phyloP scores from a whole-genome alignment of 53 echinoderm and acorn worm species.

The Mesocentrotus franciscanus region DNA sequence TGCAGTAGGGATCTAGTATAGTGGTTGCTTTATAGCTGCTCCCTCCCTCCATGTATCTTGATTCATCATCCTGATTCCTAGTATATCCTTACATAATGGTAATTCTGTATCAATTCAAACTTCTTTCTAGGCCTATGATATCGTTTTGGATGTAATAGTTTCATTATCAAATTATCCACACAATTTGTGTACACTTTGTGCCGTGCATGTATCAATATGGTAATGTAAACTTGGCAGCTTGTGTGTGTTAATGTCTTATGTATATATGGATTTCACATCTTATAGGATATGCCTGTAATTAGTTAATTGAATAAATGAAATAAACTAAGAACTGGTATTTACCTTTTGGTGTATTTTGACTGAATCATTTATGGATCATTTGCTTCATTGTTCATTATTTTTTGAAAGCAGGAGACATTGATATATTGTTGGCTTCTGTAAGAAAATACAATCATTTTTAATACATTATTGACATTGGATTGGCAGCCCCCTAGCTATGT shows the following conservation, averaged over 20 bases:
- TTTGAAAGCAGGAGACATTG: too few relatives aligned
- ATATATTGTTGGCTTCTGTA: too few relatives aligned
- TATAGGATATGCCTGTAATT: slow-evolving; percentile 23
- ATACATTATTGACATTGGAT: too few relatives aligned
- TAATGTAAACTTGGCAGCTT: not conserved
- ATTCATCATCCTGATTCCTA: too few relatives aligned
- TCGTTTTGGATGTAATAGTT: not conserved
- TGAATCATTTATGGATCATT: not conserved
- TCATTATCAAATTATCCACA: not conserved
- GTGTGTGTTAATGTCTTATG: slow-evolving; percentile 13
- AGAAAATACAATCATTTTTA: too few relatives aligned
- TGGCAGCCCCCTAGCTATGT: too few relatives aligned
- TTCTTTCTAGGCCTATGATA: not conserved
- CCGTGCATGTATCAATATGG: not conserved
- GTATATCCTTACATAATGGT: too few relatives aligned
- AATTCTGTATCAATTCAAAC: not conserved
- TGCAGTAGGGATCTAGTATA: too few relatives aligned
- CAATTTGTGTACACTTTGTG: not conserved
- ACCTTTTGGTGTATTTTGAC: not conserved
- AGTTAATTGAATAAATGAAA: slow-evolving; percentile 21
- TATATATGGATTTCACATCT: slow-evolving; percentile 44
- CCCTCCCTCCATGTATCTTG: too few relatives aligned
- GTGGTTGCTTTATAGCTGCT: too few relatives aligned
- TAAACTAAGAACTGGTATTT: not conserved
- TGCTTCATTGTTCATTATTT: too few relatives aligned